Conservation (phyloP, 2,797 vertebrate species). For the Vespertilio murinus region DNA sequence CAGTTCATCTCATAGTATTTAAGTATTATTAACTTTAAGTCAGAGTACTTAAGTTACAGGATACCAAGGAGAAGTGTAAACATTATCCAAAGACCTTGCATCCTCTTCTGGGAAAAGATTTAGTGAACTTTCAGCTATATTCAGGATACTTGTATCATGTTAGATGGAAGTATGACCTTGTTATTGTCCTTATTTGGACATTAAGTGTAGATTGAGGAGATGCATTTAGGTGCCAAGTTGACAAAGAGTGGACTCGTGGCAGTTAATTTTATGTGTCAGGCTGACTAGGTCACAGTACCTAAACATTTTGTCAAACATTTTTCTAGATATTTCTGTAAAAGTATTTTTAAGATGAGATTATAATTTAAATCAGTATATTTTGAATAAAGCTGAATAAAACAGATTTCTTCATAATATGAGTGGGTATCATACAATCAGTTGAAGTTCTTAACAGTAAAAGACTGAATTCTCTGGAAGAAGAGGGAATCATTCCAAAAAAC, state of each 20-base stretch:
- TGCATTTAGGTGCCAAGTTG: background rate
- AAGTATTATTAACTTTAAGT: background rate
- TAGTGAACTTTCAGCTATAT: background rate
- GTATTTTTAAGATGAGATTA: background rate
- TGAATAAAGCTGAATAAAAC: background rate
- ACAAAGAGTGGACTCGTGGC: background rate
- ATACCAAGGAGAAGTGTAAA: background rate
- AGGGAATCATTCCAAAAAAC: background rate
- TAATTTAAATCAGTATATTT: background rate
- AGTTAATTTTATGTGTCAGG: background rate
- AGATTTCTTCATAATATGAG: background rate
- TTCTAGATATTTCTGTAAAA: background rate
- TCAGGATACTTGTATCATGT: background rate
- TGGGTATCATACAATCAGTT: background rate
- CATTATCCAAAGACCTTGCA: background rate
- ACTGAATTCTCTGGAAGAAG: background rate
- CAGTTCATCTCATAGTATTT: background rate
- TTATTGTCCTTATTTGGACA: background rate
- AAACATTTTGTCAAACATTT: background rate
- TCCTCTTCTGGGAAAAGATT: background rate
- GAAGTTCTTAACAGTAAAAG: background rate
- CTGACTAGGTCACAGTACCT: background rate
- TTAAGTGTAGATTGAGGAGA: background rate
- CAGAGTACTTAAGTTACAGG: background rate
- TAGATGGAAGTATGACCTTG: background rate